Evolutionary conservation across 2,888 invertebrate species (phyloP).

Genomic region (Papilio demoleus): DNA sequence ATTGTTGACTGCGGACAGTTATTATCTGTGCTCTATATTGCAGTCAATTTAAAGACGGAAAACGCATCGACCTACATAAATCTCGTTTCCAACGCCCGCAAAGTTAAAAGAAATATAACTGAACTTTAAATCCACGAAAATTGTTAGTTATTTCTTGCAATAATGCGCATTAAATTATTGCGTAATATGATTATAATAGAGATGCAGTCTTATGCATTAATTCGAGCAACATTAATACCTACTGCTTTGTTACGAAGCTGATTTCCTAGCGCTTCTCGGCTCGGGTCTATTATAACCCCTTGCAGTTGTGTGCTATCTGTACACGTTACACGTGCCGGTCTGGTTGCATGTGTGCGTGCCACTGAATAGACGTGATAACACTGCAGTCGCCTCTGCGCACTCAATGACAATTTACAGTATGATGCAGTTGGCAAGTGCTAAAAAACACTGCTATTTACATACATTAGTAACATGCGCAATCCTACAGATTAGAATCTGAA

Average conservation of each 20-base stretch:
- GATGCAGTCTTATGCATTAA: constrained; percentile 25
- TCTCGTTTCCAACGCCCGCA: not conserved
- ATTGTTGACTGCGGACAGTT: not conserved
- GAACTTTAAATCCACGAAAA: not conserved
- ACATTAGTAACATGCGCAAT: constrained; percentile 18
- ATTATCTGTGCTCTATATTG: not conserved
- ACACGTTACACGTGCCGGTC: constrained; percentile 59
- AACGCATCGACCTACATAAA: not conserved
- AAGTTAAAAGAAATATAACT: not conserved
- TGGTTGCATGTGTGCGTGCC: constrained; percentile 54
- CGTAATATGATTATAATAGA: constrained; percentile 8
- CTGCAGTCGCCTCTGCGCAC: constrained; percentile 43
- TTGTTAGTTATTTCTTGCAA: not conserved
- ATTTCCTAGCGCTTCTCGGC: constrained; percentile 40
- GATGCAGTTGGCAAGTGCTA: constrained; percentile 49
- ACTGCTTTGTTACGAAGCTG: constrained; percentile 41
- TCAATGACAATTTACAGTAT: constrained; percentile 49
- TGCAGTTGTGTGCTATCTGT: constrained; percentile 44
- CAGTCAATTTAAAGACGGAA: not conserved
- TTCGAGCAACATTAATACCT: constrained; percentile 35
- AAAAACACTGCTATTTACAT: constrained; percentile 41
- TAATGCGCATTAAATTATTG: not conserved
- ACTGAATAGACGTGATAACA: constrained; percentile 47
- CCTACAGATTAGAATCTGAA: not conserved
- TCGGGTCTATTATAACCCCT: constrained; percentile 41